These are phyloP conservation scores for Leptinotarsa peninsularis DNA, from an alignment of 2,888 invertebrate species.

Conservation along the genomic window DNA sequence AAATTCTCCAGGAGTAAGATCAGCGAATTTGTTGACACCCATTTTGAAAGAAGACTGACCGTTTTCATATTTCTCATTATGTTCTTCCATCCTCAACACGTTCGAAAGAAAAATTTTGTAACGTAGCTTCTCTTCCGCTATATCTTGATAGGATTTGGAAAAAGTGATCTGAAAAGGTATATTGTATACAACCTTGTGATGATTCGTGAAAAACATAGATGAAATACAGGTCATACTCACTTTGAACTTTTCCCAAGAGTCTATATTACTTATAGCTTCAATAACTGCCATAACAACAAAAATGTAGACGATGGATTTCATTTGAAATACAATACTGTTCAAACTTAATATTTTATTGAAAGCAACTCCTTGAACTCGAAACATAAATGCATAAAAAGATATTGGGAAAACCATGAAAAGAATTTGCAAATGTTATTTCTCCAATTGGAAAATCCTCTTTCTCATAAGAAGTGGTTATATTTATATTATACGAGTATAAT, in stretches of 20 bases:
- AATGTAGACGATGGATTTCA: not conserved
- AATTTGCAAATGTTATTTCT: no score
- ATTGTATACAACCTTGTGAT: no score
- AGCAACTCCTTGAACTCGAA: no score
- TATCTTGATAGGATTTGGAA: conserved; percentile 7
- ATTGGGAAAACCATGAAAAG: no score
- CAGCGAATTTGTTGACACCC: conserved; percentile 17
- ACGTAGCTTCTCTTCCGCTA: conserved; percentile 1
- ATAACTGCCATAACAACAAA: not conserved
- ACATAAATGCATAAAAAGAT: no score
- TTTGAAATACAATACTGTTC: not conserved
- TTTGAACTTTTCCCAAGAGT: not conserved
- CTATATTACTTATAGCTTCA: not conserved
- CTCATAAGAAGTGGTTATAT: no score
- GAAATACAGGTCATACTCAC: not conserved
- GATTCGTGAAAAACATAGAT: no score
- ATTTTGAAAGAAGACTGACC: conserved; percentile 15
- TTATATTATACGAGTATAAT: no score
- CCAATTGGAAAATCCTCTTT: no score
- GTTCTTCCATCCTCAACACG: not conserved
- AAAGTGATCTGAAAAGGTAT: not conserved
- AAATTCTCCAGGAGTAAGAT: conserved; percentile 10
- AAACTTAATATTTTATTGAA: no score
- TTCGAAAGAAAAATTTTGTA: conserved; percentile 10
- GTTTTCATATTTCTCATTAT: conserved; percentile 10